Percentiles rank a stretch among this genome's conserved stretches.
Evolutionary conservation across 1,140 invertebrate species (phyloP).

Genomic region (Tetraneura akinire): DNA sequence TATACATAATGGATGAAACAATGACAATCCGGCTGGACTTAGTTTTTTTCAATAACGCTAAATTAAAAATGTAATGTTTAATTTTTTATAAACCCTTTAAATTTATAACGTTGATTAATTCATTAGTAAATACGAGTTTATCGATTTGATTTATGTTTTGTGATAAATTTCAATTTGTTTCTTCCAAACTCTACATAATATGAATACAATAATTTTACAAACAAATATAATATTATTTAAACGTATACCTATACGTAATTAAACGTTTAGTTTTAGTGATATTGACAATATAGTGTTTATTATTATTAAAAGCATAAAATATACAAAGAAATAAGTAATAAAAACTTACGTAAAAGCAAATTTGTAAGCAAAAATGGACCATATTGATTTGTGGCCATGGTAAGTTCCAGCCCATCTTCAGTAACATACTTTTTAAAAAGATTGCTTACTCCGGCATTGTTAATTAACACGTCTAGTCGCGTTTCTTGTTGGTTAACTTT

Average conservation of each 20-base stretch:
- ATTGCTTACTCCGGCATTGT: constrained; percentile 77
- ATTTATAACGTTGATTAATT: too few relatives aligned
- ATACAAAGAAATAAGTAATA: neutral
- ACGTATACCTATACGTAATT: too few relatives aligned
- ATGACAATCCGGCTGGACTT: constrained; percentile 79
- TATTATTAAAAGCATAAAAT: too few relatives aligned
- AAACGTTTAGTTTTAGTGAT: too few relatives aligned
- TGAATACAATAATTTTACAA: too few relatives aligned
- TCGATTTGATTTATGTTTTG: too few relatives aligned
- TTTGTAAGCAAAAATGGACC: constrained; percentile 82
- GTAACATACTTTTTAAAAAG: constrained; percentile 67
- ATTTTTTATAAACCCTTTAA: too few relatives aligned
- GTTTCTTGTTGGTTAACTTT: constrained; percentile 69
- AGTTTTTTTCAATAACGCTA: constrained; percentile 80
- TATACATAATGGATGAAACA: constrained; percentile 82
- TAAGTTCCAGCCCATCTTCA: constrained; percentile 80
- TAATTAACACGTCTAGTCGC: constrained; percentile 76
- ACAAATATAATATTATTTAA: too few relatives aligned
- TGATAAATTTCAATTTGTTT: too few relatives aligned
- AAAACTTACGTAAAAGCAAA: constrained; percentile 69
- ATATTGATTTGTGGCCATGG: constrained; percentile 88
- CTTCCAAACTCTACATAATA: too few relatives aligned
- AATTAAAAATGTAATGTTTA: constrained; percentile 51
- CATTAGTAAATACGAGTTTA: too few relatives aligned
- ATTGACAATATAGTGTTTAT: too few relatives aligned